Evolutionary conservation across 2,888 invertebrate genomes (phyloP).

Genomic region (Epinotia bilunana): DNA sequence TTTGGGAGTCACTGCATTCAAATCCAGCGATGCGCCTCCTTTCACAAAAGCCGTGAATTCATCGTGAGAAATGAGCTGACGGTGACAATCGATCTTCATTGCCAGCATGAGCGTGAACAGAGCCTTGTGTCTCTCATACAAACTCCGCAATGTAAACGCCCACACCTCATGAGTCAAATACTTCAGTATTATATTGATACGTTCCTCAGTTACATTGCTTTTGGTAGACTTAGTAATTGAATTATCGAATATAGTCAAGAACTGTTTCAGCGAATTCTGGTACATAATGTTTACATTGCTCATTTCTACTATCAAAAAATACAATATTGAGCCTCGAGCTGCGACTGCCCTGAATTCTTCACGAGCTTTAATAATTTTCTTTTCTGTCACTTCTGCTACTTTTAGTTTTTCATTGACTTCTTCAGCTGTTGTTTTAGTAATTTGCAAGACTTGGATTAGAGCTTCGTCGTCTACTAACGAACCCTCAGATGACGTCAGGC

Average conservation of each 20-base stretch:
- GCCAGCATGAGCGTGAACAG: slow-evolving; percentile 97
- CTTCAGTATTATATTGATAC: slow-evolving; percentile 94
- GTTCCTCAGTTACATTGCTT: slow-evolving; percentile 92
- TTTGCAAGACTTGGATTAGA: slow-evolving; percentile 93
- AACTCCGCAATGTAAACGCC: slow-evolving; percentile 95
- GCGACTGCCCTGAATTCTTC: slow-evolving; percentile 98
- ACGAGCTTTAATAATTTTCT: slow-evolving; percentile 95
- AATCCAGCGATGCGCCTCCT: slow-evolving; percentile 96
- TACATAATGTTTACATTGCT: slow-evolving; percentile 98
- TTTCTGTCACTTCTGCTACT: slow-evolving; percentile 96
- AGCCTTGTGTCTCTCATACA: slow-evolving; percentile 97
- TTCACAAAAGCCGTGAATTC: slow-evolving; percentile 98
- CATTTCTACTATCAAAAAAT: slow-evolving; percentile 99
- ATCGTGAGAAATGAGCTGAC: slow-evolving; percentile 91
- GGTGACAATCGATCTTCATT: slow-evolving; percentile 96
- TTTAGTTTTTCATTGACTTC: slow-evolving; percentile 97
- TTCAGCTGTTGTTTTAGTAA: slow-evolving; percentile 95
- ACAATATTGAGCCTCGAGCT: slow-evolving; percentile 96
- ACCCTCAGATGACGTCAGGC: slow-evolving; percentile 96
- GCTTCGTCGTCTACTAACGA: slow-evolving; percentile 98
- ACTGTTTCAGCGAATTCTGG: slow-evolving; percentile 97
- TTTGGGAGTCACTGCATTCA: slow-evolving; percentile 96
- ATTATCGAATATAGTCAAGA: slow-evolving; percentile 95
- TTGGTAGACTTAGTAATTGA: slow-evolving; percentile 96
- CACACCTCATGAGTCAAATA: slow-evolving; percentile 97